A percentile compares a stretch with the other conserved stretches of the same genome.
Conservation (phyloP, 2,797 vertebrate species). For the Rhinichthys osculus region DNA sequence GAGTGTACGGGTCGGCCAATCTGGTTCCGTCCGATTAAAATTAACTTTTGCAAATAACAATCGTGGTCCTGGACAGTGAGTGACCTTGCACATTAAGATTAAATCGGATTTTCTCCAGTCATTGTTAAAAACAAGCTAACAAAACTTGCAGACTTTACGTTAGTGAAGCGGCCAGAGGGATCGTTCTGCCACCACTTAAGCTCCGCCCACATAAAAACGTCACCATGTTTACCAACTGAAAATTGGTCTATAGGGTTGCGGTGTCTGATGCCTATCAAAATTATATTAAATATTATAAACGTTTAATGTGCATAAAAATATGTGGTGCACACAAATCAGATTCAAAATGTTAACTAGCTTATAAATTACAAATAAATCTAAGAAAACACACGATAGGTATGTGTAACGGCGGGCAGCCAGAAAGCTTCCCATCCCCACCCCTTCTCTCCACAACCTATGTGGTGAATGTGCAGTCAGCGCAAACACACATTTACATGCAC, state of each 20-base stretch:
- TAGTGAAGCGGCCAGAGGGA: no score
- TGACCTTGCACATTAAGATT: no score
- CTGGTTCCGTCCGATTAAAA: no score
- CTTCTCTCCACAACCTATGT: not conserved
- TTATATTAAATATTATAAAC: not conserved
- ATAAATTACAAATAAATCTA: not conserved
- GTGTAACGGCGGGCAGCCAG: not conserved
- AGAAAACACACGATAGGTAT: not conserved
- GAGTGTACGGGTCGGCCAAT: no score
- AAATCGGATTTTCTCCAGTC: no score
- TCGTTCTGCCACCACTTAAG: no score
- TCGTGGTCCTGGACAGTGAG: no score
- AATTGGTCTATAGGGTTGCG: not conserved
- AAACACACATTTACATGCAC: conserved; percentile 54
- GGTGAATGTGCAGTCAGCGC: not conserved
- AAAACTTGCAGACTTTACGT: no score
- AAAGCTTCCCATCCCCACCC: not conserved
- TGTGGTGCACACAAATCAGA: not conserved
- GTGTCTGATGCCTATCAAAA: not conserved
- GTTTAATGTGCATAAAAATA: not conserved
- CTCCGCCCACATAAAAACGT: no score
- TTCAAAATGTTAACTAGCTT: not conserved
- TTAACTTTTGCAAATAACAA: no score
- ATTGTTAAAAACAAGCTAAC: no score
- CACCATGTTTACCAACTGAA: no score